Percentiles rank a stretch among this genome's conserved stretches.
Evolutionary conservation across 2,797 vertebrate species (phyloP).

Genomic region (Channallabes apus): DNA sequence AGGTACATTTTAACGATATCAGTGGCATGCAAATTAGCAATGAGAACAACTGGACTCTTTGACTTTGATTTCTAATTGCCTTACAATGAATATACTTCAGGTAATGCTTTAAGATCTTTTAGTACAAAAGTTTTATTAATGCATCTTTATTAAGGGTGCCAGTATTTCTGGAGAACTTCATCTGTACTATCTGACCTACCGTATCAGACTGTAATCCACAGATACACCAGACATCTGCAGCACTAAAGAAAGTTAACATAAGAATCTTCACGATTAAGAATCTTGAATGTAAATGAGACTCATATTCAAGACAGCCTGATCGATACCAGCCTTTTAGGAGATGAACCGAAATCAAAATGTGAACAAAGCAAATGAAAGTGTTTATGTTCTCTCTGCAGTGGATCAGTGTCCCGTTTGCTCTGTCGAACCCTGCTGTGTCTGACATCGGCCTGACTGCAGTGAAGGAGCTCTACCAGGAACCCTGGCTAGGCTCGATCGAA

Average conservation of each 20-base stretch:
- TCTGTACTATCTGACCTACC: background rate
- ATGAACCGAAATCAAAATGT: background rate
- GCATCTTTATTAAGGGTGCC: background rate
- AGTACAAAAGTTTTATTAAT: background rate
- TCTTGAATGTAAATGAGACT: background rate
- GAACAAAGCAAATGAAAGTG: background rate
- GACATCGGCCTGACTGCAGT: conserved; percentile 89
- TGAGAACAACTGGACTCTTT: background rate
- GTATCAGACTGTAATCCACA: background rate
- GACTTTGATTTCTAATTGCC: background rate
- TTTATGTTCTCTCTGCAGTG: conserved; percentile 74
- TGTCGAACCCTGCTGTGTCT: conserved; percentile 88
- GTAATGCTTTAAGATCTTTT: background rate
- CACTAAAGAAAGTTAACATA: background rate
- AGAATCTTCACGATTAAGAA: background rate
- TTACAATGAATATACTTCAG: background rate
- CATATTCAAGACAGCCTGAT: background rate
- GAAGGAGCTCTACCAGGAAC: conserved; percentile 82
- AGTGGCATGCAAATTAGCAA: background rate
- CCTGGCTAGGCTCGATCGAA: conserved; percentile 86
- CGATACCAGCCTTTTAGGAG: background rate
- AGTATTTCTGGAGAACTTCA: background rate
- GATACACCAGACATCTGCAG: background rate
- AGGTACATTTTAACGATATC: conserved; percentile 1
- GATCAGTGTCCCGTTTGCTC: conserved; percentile 93